Evolutionary conservation across 2,797 vertebrate species (phyloP).

Genomic region (Pantherophis vulpinus): DNA sequence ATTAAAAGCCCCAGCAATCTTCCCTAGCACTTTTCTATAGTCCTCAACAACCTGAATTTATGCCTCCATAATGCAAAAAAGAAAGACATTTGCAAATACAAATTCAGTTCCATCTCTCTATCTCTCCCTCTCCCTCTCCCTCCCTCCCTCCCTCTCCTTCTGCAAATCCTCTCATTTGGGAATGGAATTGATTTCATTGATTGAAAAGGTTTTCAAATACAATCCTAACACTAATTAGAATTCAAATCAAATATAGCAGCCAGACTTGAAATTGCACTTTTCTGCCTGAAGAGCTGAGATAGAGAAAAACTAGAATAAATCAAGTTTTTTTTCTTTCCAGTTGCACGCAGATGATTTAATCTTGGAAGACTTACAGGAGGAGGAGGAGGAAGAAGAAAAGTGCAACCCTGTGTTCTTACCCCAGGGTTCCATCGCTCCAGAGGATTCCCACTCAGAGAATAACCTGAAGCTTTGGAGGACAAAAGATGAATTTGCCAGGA

Average conservation of each 20-base stretch:
- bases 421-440: neutral
- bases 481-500: neutral
- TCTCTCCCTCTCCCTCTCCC: neutral
- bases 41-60: neutral
- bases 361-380: neutral
- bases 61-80: neutral
- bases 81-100: neutral
- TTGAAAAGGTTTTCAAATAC: neutral
- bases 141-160: neutral
- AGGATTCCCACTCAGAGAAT: neutral
- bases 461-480: neutral
- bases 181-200: neutral
- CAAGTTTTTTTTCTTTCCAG: neutral
- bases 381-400: neutral
- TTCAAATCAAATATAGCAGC: neutral
- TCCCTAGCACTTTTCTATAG: neutral
- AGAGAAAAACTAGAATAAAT: neutral
- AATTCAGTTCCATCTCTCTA: neutral
- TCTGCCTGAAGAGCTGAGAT: neutral
- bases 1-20: neutral
- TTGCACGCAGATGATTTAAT: neutral
- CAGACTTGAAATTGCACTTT: neutral
- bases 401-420: neutral
- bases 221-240: neutral
- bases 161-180: neutral